These are phyloP conservation scores for Rhinichthys klamathensis DNA, from an alignment of 2,113 vertebrate genomes.

Conservation along the genomic window DNA sequence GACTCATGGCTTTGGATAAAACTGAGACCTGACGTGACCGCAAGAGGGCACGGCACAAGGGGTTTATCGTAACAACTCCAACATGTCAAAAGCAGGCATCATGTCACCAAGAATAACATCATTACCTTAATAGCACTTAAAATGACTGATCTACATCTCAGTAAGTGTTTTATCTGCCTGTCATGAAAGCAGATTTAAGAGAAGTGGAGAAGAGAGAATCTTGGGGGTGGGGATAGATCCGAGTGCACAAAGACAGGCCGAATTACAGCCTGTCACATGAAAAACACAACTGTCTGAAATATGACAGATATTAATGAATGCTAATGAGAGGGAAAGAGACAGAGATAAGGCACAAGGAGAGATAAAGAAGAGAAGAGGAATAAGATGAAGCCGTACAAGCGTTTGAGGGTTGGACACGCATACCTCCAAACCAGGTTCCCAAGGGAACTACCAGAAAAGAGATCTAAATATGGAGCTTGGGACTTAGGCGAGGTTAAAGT, in stretches of 20 bases:
- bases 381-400: neutral
- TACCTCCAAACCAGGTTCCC: constrained; percentile 34
- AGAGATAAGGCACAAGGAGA: neutral
- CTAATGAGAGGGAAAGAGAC: constrained; percentile 23
- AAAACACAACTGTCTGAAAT: constrained; percentile 47
- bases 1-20: constrained; percentile 27
- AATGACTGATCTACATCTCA: constrained; percentile 62
- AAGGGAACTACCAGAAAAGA: constrained; percentile 40
- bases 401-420: constrained; percentile 34
- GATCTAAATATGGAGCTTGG: constrained; percentile 53
- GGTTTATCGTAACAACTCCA: constrained; percentile 1
- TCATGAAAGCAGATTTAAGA: constrained; percentile 3
- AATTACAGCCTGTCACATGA: constrained; percentile 60
- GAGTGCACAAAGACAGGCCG: constrained; percentile 20
- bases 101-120: constrained; percentile 59
- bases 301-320: constrained; percentile 53
- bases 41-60: constrained; percentile 4
- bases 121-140: constrained; percentile 58
- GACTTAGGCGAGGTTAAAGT: constrained; percentile 54
- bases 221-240: neutral
- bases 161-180: constrained; percentile 16
- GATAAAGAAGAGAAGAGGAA: neutral
- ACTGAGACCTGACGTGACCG: constrained; percentile 43
- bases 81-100: constrained; percentile 47
- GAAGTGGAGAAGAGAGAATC: neutral